Percentiles rank a stretch among this genome's conserved stretches.
Conservation (phyloP, 2,888 invertebrate species). For the Luffia ferchaultella region DNA sequence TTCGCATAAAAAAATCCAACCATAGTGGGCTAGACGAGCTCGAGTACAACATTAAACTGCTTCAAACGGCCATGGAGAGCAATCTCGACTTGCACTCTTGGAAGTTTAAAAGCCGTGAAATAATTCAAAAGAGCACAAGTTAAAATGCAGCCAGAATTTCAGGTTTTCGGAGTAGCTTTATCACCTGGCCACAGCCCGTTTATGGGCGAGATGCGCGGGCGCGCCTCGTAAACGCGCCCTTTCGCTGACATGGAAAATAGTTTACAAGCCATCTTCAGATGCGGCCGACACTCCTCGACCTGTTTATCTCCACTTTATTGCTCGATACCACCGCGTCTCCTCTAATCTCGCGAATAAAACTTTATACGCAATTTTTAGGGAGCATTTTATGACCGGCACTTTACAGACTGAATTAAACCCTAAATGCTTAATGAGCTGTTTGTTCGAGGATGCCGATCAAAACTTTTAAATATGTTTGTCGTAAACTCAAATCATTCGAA, state of each 20-base stretch:
- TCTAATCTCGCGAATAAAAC: constrained; percentile 58
- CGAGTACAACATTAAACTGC: background rate
- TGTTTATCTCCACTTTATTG: constrained; percentile 51
- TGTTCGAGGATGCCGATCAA: constrained; percentile 33
- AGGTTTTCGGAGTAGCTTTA: constrained; percentile 42
- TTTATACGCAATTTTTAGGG: constrained; percentile 54
- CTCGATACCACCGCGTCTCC: constrained; percentile 33
- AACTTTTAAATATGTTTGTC: constrained; percentile 43
- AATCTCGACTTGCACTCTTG: constrained; percentile 33
- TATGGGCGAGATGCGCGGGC: constrained; percentile 25
- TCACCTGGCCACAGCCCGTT: constrained; percentile 43
- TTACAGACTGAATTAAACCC: constrained; percentile 50
- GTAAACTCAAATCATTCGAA: constrained; percentile 2
- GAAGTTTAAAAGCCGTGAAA: constrained; percentile 48
- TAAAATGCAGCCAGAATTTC: constrained; percentile 48
- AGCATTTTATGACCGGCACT: constrained; percentile 47
- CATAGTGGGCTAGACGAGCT: too few species aligned
- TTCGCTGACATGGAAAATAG: constrained; percentile 62
- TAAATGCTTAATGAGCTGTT: constrained; percentile 53
- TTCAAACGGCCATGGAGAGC: constrained; percentile 12
- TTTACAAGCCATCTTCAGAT: constrained; percentile 42
- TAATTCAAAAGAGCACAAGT: constrained; percentile 54
- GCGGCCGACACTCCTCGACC: constrained; percentile 15
- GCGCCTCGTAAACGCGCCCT: constrained; percentile 44
- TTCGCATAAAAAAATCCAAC: too few species aligned